A percentile compares a stretch with the other conserved stretches of the same genome.
Evolutionary conservation across 2,113 vertebrate species (phyloP).

Genomic region (Prolemur simus): DNA sequence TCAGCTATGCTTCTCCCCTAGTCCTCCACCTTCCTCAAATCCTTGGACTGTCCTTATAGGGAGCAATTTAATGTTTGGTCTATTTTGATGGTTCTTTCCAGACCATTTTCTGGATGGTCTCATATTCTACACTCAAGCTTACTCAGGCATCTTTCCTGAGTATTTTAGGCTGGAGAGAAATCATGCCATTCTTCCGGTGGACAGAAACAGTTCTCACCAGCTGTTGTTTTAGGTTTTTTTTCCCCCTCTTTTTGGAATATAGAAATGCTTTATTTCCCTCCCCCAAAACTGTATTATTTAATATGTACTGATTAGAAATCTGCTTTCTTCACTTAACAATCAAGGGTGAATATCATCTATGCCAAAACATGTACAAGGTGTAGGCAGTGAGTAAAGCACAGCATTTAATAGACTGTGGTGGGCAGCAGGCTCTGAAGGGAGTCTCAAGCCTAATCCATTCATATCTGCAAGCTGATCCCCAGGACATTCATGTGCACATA

Average conservation of each 20-base stretch:
- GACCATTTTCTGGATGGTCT: neutral
- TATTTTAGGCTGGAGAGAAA: neutral
- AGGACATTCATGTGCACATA: neutral
- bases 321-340: neutral
- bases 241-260: neutral
- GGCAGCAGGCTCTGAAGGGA: neutral
- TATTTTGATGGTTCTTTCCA: neutral
- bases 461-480: neutral
- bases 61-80: neutral
- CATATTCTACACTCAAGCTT: neutral
- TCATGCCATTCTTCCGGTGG: neutral
- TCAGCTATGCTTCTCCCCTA: neutral
- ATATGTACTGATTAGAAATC: neutral
- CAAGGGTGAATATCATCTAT: neutral
- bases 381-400: neutral
- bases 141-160: neutral
- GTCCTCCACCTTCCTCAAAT: neutral
- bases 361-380: fast-evolving
- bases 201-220: neutral
- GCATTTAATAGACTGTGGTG: too few species aligned
- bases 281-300: neutral
- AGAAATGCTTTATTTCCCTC: neutral
- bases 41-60: neutral
- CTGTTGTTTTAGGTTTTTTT: neutral
- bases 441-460: neutral